Evolutionary conservation across 2,888 invertebrate species (phyloP).

Genomic region (Yponomeuta evonymella): DNA sequence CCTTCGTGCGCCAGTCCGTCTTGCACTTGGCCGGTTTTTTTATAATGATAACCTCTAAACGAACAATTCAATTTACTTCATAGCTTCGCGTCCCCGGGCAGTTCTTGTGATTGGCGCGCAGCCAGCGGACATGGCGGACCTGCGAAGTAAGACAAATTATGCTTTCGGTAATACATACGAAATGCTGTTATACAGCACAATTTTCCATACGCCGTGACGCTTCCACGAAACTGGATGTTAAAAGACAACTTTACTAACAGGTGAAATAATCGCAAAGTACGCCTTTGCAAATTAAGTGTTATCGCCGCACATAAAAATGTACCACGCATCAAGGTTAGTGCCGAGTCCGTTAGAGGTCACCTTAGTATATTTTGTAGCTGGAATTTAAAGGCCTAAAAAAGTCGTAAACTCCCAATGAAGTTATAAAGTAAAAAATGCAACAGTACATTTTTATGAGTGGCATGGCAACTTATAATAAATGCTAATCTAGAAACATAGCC

Average conservation of each 20-base stretch:
- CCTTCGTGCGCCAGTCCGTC: no score
- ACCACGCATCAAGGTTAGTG: background rate
- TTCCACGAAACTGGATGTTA: background rate
- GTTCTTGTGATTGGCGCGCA: conserved; percentile 4
- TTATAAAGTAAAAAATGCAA: background rate
- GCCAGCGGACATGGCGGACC: conserved; percentile 4
- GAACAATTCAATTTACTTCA: background rate
- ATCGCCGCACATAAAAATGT: background rate
- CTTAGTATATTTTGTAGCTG: background rate
- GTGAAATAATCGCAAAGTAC: background rate
- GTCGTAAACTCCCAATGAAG: background rate
- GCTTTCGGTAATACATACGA: background rate
- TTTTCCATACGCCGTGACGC: background rate
- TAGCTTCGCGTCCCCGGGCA: background rate
- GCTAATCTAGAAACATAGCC: conserved; percentile 9
- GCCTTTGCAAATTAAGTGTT: no score
- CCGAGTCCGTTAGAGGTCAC: background rate
- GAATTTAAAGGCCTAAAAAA: background rate
- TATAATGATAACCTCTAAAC: no score
- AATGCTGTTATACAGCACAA: conserved; percentile 2
- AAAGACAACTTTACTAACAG: background rate
- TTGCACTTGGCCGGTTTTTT: no score
- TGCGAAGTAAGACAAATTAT: conserved; percentile 14
- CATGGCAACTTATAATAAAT: conserved; percentile 3
- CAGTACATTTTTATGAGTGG: background rate